phyloP scores from a whole-genome alignment of 1,140 invertebrate species.

The Papilio xuthus region DNA sequence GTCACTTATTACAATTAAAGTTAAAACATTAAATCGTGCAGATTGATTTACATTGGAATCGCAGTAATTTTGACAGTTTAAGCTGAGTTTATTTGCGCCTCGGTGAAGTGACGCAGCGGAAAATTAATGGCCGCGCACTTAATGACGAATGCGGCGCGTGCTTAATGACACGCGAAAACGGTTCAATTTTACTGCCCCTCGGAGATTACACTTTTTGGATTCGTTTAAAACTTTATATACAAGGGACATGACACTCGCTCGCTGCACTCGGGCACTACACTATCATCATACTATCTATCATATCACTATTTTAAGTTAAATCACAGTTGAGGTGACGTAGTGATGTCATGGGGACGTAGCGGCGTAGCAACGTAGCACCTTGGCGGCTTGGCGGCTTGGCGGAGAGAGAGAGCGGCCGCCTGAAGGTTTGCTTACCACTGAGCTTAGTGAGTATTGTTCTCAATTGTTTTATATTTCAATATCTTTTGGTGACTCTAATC shows the following conservation, averaged over 20 bases:
- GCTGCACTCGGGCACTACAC: no score
- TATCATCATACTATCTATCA: no score
- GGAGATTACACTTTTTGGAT: constrained; percentile 1
- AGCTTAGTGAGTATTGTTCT: no score
- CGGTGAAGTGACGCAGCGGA: not conserved
- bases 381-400: no score
- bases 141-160: constrained; percentile 20
- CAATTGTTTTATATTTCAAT: no score
- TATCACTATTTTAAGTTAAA: no score
- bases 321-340: no score
- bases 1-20: not conserved
- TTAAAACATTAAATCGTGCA: not conserved
- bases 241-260: not conserved
- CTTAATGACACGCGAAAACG: constrained; percentile 16
- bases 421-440: no score
- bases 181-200: not conserved
- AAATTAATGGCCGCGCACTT: constrained; percentile 19
- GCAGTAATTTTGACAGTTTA: not conserved
- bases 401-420: no score
- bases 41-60: constrained; percentile 2
- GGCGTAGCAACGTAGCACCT: no score
- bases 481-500: no score
- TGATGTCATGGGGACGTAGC: no score
- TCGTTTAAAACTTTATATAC: not conserved
- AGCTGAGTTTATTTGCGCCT: not conserved